These are phyloP conservation scores for Bostrychus sinensis DNA, from an alignment of 2,113 vertebrate genomes.

Conservation along the genomic window DNA sequence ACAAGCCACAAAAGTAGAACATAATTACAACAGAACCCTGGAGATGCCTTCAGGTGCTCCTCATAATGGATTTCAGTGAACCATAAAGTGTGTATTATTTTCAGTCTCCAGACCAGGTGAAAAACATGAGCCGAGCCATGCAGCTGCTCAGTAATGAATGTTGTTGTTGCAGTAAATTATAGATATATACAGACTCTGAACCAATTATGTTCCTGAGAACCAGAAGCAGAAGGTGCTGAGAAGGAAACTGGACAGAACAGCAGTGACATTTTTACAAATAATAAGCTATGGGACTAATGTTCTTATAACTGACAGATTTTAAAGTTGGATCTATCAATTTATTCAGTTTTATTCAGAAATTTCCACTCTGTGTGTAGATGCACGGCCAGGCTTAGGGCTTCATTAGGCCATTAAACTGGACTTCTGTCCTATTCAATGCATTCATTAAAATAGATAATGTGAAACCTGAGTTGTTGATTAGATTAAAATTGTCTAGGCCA, in stretches of 20 bases:
- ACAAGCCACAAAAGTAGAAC: neutral
- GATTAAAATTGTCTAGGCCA: too few species aligned
- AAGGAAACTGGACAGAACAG: neutral
- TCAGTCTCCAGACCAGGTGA: neutral
- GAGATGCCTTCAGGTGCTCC: neutral
- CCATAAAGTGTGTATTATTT: neutral
- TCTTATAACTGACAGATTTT: neutral
- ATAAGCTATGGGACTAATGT: neutral
- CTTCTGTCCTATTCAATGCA: too few species aligned
- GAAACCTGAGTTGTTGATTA: too few species aligned
- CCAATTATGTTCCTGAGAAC: neutral
- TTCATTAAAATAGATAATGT: too few species aligned
- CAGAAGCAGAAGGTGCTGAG: neutral
- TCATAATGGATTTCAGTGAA: neutral
- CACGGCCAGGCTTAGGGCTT: too few species aligned
- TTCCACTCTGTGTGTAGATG: too few species aligned
- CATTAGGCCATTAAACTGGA: too few species aligned
- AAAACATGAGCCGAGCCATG: too few species aligned
- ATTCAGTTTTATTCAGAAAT: too few species aligned
- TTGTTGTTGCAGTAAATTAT: neutral
- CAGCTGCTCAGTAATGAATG: neutral
- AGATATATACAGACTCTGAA: neutral
- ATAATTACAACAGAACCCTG: neutral
- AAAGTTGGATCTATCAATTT: too few species aligned
- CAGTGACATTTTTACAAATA: neutral